Base-by-base conservation (phyloP, 1,140 invertebrate species). In the Chelonus insularis region DNA sequence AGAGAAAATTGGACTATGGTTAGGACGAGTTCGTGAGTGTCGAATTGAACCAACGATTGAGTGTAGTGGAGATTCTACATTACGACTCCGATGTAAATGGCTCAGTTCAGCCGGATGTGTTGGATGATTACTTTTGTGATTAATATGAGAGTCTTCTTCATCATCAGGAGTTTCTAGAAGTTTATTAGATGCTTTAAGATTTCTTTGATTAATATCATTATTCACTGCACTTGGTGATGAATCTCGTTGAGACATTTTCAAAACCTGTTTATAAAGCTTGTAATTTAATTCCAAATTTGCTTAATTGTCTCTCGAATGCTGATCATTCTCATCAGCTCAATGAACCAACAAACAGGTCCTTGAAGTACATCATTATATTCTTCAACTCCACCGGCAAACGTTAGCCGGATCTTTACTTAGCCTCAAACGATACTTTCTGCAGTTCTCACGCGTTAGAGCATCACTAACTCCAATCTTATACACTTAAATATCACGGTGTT, bases 231-330 rank as follows among this genome's bases (percentile, higher is more conserved):
- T 18, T 12, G 58, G 58, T 7, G 58, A 60, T 45, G 37, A 23
- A 29, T 54, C 58, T 39, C 50, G 50, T 52, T 60, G 58, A 29
- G 58, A 60, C 58, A 60, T 60, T 54, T 43, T 54, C 14, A 1
- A 14, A 41, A 51, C 37, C 23, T 41, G 39, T 51, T 39, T 41
- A 11, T 12, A n/a, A 1, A 43, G 11, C 23, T 2, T 9, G 34
- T 39, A 39, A 41, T 51, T 50, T 36, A 60, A 52, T 20, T 12
- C 34, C 47, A 50, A 60, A 60, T 60, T 60, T 60, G 18, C 25
- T 43, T 54, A 60, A 60, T 60, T 41, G 50, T 11, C 52, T 34
- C 36, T 48, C 25, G 41, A 48, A 37, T 52, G 23, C 45, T 48
- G 20, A 29, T 48, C 23, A 48, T 48, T 23, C 45, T 36, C 34